Conservation (phyloP, 1,140 invertebrate genomes). For the Fopius arisanus region DNA sequence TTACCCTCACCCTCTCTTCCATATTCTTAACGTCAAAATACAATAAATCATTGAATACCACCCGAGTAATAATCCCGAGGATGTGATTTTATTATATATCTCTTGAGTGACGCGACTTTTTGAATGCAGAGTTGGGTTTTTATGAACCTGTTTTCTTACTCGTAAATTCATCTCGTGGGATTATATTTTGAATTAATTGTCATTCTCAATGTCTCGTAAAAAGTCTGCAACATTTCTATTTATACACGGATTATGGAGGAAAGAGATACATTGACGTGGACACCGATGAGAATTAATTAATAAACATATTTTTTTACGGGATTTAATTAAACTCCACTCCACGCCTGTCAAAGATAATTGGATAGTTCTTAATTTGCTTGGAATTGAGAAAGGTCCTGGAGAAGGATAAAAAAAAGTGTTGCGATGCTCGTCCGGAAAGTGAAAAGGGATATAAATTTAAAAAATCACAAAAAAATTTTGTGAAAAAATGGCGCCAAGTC, state of each 20-base stretch:
- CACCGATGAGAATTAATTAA: neutral
- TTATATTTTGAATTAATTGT: slow-evolving; percentile 12
- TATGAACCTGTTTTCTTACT: slow-evolving; percentile 2
- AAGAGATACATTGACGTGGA: neutral
- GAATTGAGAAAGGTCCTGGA: slow-evolving; percentile 6
- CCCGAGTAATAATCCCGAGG: neutral
- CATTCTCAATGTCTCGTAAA: neutral
- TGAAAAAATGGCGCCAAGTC: no score
- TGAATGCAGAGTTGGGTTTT: neutral
- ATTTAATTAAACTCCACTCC: neutral
- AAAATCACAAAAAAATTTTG: no score
- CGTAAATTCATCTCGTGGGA: slow-evolving; percentile 3
- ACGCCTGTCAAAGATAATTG: slow-evolving; percentile 27
- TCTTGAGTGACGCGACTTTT: slow-evolving; percentile 1
- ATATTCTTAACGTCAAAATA: slow-evolving; percentile 14
- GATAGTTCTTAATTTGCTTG: slow-evolving; percentile 31
- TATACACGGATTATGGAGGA: neutral
- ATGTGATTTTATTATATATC: neutral
- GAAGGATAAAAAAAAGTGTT: slow-evolving; percentile 23
- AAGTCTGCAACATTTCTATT: neutral
- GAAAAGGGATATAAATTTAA: neutral
- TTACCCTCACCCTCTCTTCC: neutral
- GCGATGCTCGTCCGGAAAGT: neutral
- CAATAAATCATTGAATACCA: slow-evolving; percentile 18
- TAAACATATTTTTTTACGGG: neutral